phyloP scores from a whole-genome alignment of 2,888 invertebrate genomes.

The Xanthorhoe designata region DNA sequence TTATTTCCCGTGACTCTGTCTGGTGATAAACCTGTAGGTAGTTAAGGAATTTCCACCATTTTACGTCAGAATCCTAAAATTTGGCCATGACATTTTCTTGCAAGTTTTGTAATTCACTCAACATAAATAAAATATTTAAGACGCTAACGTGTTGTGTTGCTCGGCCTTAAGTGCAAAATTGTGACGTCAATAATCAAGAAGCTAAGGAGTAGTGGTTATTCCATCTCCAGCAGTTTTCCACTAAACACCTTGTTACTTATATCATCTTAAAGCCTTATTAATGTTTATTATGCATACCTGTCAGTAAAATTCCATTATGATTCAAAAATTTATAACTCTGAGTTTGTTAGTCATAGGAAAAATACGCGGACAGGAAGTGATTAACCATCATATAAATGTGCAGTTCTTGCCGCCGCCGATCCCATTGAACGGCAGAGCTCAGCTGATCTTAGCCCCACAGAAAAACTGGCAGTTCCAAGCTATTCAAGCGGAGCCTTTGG shows the following conservation, averaged over 20 bases:
- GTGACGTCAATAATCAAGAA: conserved; percentile 60
- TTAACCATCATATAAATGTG: conserved; percentile 47
- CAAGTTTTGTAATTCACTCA: not conserved
- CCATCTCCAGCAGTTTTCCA: conserved; percentile 61
- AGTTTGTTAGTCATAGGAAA: conserved; percentile 54
- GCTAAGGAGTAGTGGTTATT: conserved; percentile 62
- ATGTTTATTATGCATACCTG: conserved; percentile 30
- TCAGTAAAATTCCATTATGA: conserved; percentile 52
- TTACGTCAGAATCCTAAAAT: not conserved
- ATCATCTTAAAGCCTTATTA: conserved; percentile 35
- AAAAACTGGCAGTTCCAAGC: conserved; percentile 24
- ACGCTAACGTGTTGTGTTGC: conserved; percentile 25
- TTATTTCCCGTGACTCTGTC: too few relatives aligned
- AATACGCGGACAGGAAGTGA: conserved; percentile 53
- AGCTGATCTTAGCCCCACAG: conserved; percentile 29
- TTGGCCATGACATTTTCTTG: conserved; percentile 9
- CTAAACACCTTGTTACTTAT: conserved; percentile 51
- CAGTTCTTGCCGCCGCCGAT: conserved; percentile 33
- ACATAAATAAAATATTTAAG: not conserved
- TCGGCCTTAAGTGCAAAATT: conserved; percentile 69
- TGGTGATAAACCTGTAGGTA: not conserved
- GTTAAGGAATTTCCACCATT: not conserved
- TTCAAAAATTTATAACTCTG: conserved; percentile 55
- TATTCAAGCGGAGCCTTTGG: conserved; percentile 18
- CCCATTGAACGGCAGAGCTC: conserved; percentile 39